phyloP scores from a whole-genome alignment of 2,797 vertebrate species.

The Malacoctenus gilli region DNA sequence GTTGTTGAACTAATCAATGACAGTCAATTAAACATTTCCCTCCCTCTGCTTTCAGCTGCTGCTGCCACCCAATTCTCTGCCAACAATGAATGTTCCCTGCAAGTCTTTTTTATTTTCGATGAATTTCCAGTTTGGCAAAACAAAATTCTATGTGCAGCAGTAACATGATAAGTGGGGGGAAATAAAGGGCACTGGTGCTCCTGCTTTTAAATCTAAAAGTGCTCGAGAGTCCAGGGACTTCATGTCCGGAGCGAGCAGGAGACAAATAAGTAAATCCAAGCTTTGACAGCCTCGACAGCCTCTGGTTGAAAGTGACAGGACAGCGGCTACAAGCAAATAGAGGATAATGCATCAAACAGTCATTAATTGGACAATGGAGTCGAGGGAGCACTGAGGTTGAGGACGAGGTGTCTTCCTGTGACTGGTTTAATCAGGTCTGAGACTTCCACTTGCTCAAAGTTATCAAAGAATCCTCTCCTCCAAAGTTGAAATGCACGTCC shows the following conservation, averaged over 20 bases:
- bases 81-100: no score
- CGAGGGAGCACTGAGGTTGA: constrained; percentile 38
- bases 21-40: constrained; percentile 47
- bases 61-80: constrained; percentile 16
- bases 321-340: constrained; percentile 45
- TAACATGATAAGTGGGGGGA: constrained; percentile 27
- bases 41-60: constrained; percentile 33
- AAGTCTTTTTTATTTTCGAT: constrained; percentile 7
- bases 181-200: constrained; percentile 33
- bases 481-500: neutral
- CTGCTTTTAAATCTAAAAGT: constrained; percentile 36
- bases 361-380: constrained; percentile 63
- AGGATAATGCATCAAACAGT: constrained; percentile 55
- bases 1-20: constrained; percentile 48
- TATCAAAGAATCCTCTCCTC: constrained; percentile 13
- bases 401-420: constrained; percentile 24
- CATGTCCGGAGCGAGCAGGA: constrained; percentile 37
- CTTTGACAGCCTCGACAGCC: constrained; percentile 44
- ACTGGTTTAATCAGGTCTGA: constrained; percentile 34
- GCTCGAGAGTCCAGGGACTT: constrained; percentile 39
- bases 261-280: constrained; percentile 61
- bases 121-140: constrained; percentile 45
- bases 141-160: constrained; percentile 33
- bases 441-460: constrained; percentile 13
- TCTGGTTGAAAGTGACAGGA: constrained; percentile 47